Evolutionary conservation across 53 echinoderm and acorn worm genomes (phyloP), one percentile per base, ranked within the genome.

Genomic region (Echinometra lucunter): DNA sequence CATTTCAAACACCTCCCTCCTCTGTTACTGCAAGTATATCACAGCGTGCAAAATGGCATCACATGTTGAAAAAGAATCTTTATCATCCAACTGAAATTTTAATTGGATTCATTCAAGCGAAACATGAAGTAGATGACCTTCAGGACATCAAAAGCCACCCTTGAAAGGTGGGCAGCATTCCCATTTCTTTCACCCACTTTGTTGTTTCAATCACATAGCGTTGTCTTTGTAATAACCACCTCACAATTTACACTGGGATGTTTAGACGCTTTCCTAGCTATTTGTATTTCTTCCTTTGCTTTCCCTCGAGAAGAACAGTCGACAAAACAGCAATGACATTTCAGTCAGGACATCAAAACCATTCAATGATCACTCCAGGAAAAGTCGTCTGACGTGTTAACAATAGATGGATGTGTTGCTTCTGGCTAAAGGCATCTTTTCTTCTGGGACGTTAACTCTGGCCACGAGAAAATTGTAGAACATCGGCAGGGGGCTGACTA

Each of bases 401-500:
- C 55, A 57, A 35, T 89, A 57, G 56, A 89, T 34, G 58, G 89
- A 7, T 89, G 28, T 89, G 56, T 27, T 34, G 16, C 55, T 44
- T 40, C 44, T 0, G 44, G 81, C 81, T 81, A 44, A 44, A 44
- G 44, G 42, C 81, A 44, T 81, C 18, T 19, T 42, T 81, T 75
- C 16, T 53, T 53, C 81, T 81, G 44, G 81, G 81, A 81, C 81
- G 81, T 81, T 16, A 44, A 44, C 44, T 25, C 44, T 17, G 81
- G 44, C 45, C 44, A 57, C 8, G 55, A 2, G 42, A 38, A 90
- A 60, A 91, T 66, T 37, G 91, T 66, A 91, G 58, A 4, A 44
- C 60, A 91, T 91, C 91, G 66, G 91, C 91, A 66, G 91, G 91
- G 44, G 58, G 58, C 66, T 44, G 66, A 58, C 91, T 66, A 91